phyloP scores from a whole-genome alignment of 2,888 invertebrate species.

The Hoplodrina ambigua region DNA sequence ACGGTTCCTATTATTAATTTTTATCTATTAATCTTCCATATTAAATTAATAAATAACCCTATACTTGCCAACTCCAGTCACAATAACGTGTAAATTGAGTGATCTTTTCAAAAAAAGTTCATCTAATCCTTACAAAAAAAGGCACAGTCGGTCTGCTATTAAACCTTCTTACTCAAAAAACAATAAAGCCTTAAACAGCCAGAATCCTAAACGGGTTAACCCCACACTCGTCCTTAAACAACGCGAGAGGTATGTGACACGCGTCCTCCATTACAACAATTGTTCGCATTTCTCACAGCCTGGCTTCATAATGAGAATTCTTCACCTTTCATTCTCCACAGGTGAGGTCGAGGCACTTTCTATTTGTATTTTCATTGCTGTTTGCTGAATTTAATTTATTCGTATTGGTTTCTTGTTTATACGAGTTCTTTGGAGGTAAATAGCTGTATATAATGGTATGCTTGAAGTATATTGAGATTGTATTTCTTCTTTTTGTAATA shows the following conservation, averaged over 20 bases:
- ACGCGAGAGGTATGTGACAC: slow-evolving; percentile 59
- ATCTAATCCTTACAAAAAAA: not conserved
- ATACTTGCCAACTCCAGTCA: not conserved
- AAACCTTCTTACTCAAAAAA: slow-evolving; percentile 7
- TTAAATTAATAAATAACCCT: too few relatives aligned
- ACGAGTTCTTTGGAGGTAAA: not conserved
- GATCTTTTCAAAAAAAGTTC: not conserved
- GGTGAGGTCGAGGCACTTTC: slow-evolving; percentile 36
- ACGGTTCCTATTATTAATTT: too few relatives aligned
- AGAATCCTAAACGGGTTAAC: slow-evolving; percentile 45
- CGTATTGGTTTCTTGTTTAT: slow-evolving; percentile 9
- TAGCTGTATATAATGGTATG: not conserved
- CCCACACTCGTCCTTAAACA: slow-evolving; percentile 54
- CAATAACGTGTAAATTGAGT: not conserved
- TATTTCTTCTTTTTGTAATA: too few relatives aligned
- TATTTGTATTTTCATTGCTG: slow-evolving; percentile 39
- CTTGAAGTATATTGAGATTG: not conserved
- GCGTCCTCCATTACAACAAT: slow-evolving; percentile 72
- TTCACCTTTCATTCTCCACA: slow-evolving; percentile 62
- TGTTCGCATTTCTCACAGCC: slow-evolving; percentile 68
- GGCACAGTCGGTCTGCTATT: not conserved
- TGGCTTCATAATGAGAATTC: slow-evolving; percentile 77
- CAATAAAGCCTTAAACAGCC: slow-evolving; percentile 18
- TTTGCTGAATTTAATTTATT: slow-evolving; percentile 40
- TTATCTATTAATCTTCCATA: too few relatives aligned